Percentiles rank a stretch among this genome's conserved stretches.
phyloP scores from a whole-genome alignment of 1,140 invertebrate genomes.

The Antheraea pernyi region DNA sequence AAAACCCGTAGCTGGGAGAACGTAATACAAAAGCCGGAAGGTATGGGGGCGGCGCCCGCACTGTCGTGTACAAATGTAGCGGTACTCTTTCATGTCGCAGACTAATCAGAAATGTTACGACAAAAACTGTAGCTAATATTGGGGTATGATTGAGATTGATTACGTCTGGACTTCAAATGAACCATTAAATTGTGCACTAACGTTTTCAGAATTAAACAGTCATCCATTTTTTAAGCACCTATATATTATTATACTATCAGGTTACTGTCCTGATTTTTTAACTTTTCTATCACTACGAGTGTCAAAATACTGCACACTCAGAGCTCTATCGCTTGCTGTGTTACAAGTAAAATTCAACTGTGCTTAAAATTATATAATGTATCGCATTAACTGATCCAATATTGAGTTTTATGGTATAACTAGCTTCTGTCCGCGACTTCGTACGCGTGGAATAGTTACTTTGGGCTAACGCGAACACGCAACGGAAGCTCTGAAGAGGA shows the following conservation, averaged over 20 bases:
- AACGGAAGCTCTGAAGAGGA: too few species aligned
- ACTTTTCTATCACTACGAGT: too few species aligned
- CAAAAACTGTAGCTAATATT: constrained; percentile 13
- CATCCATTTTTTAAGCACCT: neutral
- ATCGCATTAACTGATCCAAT: too few species aligned
- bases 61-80: constrained; percentile 10
- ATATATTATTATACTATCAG: neutral
- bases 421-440: too few species aligned
- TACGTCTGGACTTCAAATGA: constrained; percentile 8
- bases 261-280: too few species aligned
- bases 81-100: constrained; percentile 13
- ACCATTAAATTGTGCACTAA: constrained; percentile 11
- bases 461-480: too few species aligned
- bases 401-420: too few species aligned
- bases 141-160: constrained; percentile 17
- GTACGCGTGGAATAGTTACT: too few species aligned
- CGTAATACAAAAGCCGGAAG: constrained; percentile 30
- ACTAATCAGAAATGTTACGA: constrained; percentile 9
- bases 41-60: constrained; percentile 17
- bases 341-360: too few species aligned
- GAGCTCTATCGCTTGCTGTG: too few species aligned
- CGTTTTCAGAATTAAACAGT: neutral
- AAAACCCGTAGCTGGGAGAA: constrained; percentile 9
- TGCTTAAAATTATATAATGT: too few species aligned
- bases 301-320: too few species aligned